A percentile compares a stretch with the other conserved stretches of the same genome.
phyloP scores from a whole-genome alignment of 2,113 vertebrate species.

The Paraplagusia blochii region DNA sequence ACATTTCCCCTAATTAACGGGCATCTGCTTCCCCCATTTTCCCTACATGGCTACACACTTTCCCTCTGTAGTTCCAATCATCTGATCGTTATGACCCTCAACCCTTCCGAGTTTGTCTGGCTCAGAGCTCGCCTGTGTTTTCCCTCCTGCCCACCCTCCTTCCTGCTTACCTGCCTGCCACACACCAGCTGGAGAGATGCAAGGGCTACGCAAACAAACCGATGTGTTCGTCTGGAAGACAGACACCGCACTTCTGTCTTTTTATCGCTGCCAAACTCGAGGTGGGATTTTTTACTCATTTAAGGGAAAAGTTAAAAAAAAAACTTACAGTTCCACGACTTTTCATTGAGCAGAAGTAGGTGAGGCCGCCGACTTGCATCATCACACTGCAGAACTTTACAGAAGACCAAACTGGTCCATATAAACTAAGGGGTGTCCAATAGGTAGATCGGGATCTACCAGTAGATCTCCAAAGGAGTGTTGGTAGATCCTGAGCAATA shows the following conservation, averaged over 20 bases:
- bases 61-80: slow-evolving; percentile 67
- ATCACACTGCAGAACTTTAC: background rate
- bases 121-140: slow-evolving; percentile 13
- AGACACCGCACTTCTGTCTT: slow-evolving; percentile 20
- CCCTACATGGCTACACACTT: slow-evolving; percentile 67
- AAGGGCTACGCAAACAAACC: slow-evolving; percentile 53
- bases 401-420: slow-evolving; percentile 11
- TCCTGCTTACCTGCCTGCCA: slow-evolving; percentile 31
- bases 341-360: slow-evolving; percentile 2
- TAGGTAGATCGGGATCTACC: too few species aligned
- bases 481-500: too few species aligned
- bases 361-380: background rate
- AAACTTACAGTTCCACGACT: slow-evolving; percentile 15
- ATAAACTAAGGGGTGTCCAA: too few species aligned
- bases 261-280: slow-evolving; percentile 25
- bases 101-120: slow-evolving; percentile 51
- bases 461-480: too few species aligned
- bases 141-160: slow-evolving; percentile 23
- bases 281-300: slow-evolving; percentile 26
- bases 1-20: slow-evolving; percentile 99
- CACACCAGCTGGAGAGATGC: slow-evolving; percentile 38
- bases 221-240: slow-evolving; percentile 34
- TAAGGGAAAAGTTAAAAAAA: slow-evolving; percentile 2
- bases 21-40: slow-evolving; percentile 97
- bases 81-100: slow-evolving; percentile 70